These are phyloP conservation scores for Sebastes oblongus DNA, from an alignment of 2,797 vertebrate genomes.

Conservation along the genomic window DNA sequence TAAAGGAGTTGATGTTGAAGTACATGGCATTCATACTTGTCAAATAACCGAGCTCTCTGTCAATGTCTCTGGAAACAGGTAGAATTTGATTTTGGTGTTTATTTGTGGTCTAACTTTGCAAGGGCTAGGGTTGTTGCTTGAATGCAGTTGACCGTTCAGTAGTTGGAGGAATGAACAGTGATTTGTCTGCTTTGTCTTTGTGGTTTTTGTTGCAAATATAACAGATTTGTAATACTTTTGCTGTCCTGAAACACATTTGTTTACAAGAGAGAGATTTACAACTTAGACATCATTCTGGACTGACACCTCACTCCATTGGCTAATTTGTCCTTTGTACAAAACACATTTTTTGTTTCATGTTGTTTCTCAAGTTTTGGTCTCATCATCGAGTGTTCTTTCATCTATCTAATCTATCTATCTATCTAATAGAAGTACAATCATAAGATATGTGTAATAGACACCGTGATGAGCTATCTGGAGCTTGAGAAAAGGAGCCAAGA, in stretches of 20 bases:
- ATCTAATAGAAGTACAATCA: neutral
- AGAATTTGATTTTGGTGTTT: neutral
- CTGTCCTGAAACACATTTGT: neutral
- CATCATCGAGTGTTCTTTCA: neutral
- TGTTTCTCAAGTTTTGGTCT: neutral
- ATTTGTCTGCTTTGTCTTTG: neutral
- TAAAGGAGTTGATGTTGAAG: too few species aligned
- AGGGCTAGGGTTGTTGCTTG: neutral
- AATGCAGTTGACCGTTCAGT: neutral
- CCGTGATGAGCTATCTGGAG: neutral
- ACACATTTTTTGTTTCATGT: neutral
- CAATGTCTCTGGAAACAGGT: neutral
- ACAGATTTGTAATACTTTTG: neutral
- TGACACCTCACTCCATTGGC: neutral
- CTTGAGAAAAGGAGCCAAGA: neutral
- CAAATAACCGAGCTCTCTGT: neutral
- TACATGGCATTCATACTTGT: neutral
- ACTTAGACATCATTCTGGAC: neutral
- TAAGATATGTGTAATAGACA: neutral
- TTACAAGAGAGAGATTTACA: neutral
- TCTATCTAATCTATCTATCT: neutral
- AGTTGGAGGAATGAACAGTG: neutral
- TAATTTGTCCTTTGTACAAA: neutral
- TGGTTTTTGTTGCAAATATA: neutral
- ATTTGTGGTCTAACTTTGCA: neutral